Evolutionary conservation across 1,140 invertebrate genomes (phyloP).

Genomic region (Heliothis subflexa): DNA sequence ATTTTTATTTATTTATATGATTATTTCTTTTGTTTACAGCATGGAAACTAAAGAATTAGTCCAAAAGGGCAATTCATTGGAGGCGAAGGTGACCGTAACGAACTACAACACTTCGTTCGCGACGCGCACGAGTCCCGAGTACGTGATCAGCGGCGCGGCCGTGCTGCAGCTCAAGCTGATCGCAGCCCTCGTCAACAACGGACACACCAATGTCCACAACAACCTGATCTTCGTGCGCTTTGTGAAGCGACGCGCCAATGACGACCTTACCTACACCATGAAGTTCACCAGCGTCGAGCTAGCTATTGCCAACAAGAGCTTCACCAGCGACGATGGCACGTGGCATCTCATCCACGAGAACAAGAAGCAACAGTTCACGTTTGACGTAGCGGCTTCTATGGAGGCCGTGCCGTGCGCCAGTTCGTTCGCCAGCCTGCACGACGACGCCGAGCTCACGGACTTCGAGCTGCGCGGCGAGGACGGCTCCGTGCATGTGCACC

Average conservation of each 20-base stretch:
- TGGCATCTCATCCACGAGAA: conserved; percentile 59
- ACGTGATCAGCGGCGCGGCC: not conserved
- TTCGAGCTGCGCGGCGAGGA: conserved; percentile 60
- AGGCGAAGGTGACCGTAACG: not conserved
- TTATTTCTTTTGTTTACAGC: not conserved
- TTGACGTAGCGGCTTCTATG: conserved; percentile 52
- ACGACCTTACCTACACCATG: conserved; percentile 55
- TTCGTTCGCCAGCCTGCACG: conserved; percentile 55
- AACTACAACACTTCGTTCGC: not conserved
- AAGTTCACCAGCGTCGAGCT: conserved; percentile 52
- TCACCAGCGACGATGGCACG: conserved; percentile 54
- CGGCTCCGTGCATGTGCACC: conserved; percentile 57
- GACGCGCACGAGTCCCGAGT: not conserved
- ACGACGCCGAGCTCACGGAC: conserved; percentile 58
- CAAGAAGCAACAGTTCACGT: conserved; percentile 49
- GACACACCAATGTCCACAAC: not conserved
- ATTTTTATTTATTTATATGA: too few species aligned
- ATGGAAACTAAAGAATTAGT: not conserved
- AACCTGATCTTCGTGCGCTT: conserved; percentile 47
- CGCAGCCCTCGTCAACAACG: not conserved
- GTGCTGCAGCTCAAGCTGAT: not conserved
- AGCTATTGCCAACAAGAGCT: conserved; percentile 50
- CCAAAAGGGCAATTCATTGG: not conserved
- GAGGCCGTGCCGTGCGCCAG: conserved; percentile 48
- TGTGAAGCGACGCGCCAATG: conserved; percentile 46